These are phyloP conservation scores for Lampris incognitus DNA, from an alignment of 2,113 vertebrate species.

Conservation along the genomic window DNA sequence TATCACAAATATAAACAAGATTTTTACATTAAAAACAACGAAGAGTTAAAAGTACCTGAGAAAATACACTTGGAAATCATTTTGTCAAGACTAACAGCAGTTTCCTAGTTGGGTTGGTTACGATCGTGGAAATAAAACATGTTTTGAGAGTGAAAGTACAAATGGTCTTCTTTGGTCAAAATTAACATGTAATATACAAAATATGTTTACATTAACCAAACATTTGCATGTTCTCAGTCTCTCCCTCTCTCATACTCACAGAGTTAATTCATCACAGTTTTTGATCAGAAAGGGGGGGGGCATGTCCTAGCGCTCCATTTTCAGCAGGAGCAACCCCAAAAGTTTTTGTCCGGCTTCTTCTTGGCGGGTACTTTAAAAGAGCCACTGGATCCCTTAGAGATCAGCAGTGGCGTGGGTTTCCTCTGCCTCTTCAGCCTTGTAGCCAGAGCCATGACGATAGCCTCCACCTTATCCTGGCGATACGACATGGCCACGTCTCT, in stretches of 20 bases:
- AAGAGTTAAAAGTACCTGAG: conserved; percentile 15
- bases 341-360: conserved; percentile 72
- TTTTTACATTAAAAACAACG: neutral
- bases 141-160: too few species aligned
- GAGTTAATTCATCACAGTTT: conserved; percentile 1
- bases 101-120: neutral
- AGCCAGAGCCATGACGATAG: conserved; percentile 91
- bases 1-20: conserved; percentile 41
- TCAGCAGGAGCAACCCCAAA: conserved; percentile 89
- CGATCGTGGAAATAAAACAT: too few species aligned
- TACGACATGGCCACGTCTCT: conserved; percentile 39
- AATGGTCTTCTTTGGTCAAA: too few species aligned
- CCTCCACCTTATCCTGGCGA: conserved; percentile 87
- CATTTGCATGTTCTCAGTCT: neutral
- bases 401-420: conserved; percentile 40
- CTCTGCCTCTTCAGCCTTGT: conserved; percentile 91
- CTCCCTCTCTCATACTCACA: neutral
- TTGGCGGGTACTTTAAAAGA: conserved; percentile 77
- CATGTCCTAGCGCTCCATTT: neutral
- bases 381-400: conserved; percentile 75
- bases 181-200: too few species aligned
- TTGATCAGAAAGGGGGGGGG: neutral
- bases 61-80: neutral
- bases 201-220: too few species aligned
- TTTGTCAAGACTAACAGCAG: neutral